A percentile compares a stretch with the other conserved stretches of the same genome.
These are phyloP conservation scores for Lucinisca nassula DNA, from an alignment of 2,888 invertebrate genomes.

Conservation along the genomic window DNA sequence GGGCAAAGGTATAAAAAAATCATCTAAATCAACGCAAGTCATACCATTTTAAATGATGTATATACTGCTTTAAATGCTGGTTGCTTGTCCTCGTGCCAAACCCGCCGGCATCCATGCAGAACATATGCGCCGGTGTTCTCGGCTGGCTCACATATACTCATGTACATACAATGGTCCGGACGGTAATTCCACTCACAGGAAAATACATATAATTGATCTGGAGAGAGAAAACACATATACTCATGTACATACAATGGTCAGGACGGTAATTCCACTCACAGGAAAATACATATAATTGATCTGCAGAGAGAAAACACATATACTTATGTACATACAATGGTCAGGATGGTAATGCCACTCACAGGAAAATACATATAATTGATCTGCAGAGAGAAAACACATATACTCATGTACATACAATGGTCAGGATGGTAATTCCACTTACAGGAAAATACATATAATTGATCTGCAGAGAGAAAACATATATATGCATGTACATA, in stretches of 20 bases:
- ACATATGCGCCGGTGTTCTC: constrained; percentile 93
- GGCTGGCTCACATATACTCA: constrained; percentile 94
- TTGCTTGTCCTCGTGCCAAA: constrained; percentile 95
- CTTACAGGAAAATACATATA: constrained; percentile 94
- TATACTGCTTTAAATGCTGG: constrained; percentile 94
- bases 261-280: constrained; percentile 97
- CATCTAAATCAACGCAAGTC: no score
- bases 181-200: constrained; percentile 97
- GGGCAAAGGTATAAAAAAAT: no score
- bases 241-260: constrained; percentile 98
- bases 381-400: no score
- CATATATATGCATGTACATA: constrained; percentile 97
- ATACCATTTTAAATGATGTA: constrained; percentile 88
- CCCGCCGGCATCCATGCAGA: constrained; percentile 95
- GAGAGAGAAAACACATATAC: no score
- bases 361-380: constrained; percentile 94
- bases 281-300: constrained; percentile 93
- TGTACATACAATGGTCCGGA: constrained; percentile 98
- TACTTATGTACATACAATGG: constrained; percentile 98
- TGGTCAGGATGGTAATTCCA: constrained; percentile 98
- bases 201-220: constrained; percentile 93
- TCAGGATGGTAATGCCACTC: constrained; percentile 97
- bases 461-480: no score
- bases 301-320: no score
- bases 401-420: constrained; percentile 98